Conservation (phyloP, 2,888 invertebrate genomes). For the Pinctada fucata region DNA sequence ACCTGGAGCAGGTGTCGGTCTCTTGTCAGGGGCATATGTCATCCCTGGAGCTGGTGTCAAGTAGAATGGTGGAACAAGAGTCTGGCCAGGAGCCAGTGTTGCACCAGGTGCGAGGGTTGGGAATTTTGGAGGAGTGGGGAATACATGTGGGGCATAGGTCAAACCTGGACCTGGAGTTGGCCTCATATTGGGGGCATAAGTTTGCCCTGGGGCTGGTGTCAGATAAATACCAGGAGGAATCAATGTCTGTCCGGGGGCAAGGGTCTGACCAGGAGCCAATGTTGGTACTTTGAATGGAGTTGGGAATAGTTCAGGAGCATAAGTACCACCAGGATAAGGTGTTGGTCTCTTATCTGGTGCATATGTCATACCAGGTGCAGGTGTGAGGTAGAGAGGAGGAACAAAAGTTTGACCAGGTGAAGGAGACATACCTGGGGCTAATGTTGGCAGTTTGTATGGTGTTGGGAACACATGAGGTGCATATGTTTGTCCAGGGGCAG, state of each 20-base stretch:
- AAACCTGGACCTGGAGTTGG: slow-evolving; percentile 49
- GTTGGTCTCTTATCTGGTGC: slow-evolving; percentile 50
- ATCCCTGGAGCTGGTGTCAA: slow-evolving; percentile 48
- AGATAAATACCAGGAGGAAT: slow-evolving; percentile 48
- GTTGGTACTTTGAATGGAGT: slow-evolving; percentile 44
- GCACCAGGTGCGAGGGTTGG: slow-evolving; percentile 46
- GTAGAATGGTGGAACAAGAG: slow-evolving; percentile 38
- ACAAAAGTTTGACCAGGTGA: slow-evolving; percentile 45
- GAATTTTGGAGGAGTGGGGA: slow-evolving; percentile 39
- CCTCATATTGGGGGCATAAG: slow-evolving; percentile 46
- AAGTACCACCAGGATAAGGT: slow-evolving; percentile 51
- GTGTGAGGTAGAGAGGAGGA: slow-evolving; percentile 44
- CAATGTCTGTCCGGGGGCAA: slow-evolving; percentile 39
- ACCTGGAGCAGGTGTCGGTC: slow-evolving; percentile 46
- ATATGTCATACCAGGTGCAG: slow-evolving; percentile 51
- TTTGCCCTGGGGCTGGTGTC: slow-evolving; percentile 50
- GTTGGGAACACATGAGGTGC: slow-evolving; percentile 51
- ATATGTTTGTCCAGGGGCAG: slow-evolving; percentile 41
- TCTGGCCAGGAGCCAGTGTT: slow-evolving; percentile 47
- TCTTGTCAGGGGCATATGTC: slow-evolving; percentile 47
- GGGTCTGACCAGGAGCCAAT: slow-evolving; percentile 41
- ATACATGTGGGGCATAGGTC: slow-evolving; percentile 51
- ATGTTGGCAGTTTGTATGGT: slow-evolving; percentile 52
- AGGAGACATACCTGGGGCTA: slow-evolving; percentile 51
- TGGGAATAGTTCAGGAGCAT: slow-evolving; percentile 42